These are phyloP conservation scores for Megastigmus dorsalis DNA, from an alignment of 2,888 invertebrate species.

Conservation along the genomic window DNA sequence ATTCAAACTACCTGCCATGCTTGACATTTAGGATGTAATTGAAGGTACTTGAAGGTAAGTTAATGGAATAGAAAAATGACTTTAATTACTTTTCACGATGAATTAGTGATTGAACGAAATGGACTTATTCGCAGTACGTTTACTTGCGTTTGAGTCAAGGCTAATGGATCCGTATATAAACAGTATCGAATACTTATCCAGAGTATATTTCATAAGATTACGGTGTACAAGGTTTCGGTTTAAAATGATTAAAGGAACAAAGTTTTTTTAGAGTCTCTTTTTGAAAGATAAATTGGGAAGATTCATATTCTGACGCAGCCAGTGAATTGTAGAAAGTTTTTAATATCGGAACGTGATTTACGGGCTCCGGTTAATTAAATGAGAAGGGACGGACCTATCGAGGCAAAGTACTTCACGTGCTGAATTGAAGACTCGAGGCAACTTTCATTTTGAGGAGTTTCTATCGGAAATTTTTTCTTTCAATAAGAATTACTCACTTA, in stretches of 20 bases:
- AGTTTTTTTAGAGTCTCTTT: constrained; percentile 23
- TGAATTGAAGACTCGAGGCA: constrained; percentile 52
- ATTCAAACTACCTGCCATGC: too few species aligned
- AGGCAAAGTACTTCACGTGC: constrained; percentile 57
- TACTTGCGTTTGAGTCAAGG: too few species aligned
- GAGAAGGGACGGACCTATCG: constrained; percentile 58
- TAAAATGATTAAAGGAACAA: constrained; percentile 22
- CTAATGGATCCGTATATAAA: too few species aligned
- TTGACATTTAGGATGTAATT: too few species aligned
- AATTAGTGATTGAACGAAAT: too few species aligned
- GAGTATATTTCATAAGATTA: too few species aligned
- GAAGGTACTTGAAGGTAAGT: too few species aligned
- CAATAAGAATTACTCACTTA: constrained; percentile 44
- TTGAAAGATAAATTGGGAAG: constrained; percentile 32
- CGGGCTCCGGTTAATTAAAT: constrained; percentile 66
- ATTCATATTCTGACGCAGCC: constrained; percentile 35
- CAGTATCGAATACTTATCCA: too few species aligned
- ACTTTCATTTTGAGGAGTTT: constrained; percentile 55
- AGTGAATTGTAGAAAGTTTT: constrained; percentile 60
- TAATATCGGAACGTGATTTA: constrained; percentile 67
- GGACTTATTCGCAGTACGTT: too few species aligned
- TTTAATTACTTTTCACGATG: too few species aligned
- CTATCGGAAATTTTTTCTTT: constrained; percentile 52
- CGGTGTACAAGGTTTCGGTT: too few species aligned
- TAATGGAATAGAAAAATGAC: too few species aligned